Evolutionary conservation across 2,797 vertebrate species (phyloP).

Genomic region (Coregonus sp.): DNA sequence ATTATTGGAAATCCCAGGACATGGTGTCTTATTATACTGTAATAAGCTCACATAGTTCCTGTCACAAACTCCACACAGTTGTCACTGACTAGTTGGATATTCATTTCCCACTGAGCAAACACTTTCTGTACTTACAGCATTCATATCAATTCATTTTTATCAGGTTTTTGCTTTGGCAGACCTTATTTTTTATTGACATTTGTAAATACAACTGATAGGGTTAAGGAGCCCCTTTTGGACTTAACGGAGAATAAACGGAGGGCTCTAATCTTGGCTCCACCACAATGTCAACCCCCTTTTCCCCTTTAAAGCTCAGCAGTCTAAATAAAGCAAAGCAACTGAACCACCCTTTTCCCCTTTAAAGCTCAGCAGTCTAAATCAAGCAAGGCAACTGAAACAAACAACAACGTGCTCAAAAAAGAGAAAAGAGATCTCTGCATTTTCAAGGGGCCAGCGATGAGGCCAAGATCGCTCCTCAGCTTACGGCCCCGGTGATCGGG

Average conservation of each 20-base stretch:
- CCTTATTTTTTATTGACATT: too few species aligned
- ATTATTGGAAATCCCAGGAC: too few species aligned
- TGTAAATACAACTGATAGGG: too few species aligned
- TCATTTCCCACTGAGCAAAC: too few species aligned
- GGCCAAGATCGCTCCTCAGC: constrained; percentile 50
- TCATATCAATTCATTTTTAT: too few species aligned
- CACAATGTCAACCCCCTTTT: background rate
- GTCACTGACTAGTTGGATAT: too few species aligned
- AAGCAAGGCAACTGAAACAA: constrained; percentile 48
- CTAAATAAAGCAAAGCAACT: constrained; percentile 32
- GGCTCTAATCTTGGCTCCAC: background rate
- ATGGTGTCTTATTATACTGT: too few species aligned
- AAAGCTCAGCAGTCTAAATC: constrained; percentile 46
- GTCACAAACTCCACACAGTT: too few species aligned
- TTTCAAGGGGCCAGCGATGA: constrained; percentile 50
- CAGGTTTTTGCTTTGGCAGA: too few species aligned
- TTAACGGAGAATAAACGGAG: background rate
- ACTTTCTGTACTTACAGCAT: too few species aligned
- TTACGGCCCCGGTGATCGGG: constrained; percentile 50
- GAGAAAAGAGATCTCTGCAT: constrained; percentile 43
- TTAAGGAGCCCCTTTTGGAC: too few species aligned
- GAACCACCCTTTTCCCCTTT: constrained; percentile 38
- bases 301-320: constrained; percentile 38
- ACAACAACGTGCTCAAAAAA: constrained; percentile 9
- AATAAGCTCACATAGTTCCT: too few species aligned